Evolutionary conservation across 2,113 vertebrate species (phyloP), one percentile per base, ranked within the genome.

Genomic region (Tursiops truncatus): DNA sequence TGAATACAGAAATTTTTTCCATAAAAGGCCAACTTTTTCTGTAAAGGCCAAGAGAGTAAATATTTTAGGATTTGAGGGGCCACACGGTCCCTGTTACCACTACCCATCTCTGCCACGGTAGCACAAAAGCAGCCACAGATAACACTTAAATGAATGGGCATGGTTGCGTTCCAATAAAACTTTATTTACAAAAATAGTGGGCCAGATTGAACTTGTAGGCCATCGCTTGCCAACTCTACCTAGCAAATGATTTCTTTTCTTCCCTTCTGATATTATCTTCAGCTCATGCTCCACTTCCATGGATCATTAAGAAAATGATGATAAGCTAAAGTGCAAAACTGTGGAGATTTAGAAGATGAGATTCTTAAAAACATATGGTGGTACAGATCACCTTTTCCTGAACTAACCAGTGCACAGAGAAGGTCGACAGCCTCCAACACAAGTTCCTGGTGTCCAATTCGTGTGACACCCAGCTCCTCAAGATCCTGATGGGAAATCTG

Each of bases 401-500:
- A 93, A 99, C 99, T 99, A 85, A 99, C 99, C 99, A 99, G 98
- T 94, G 99, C 99, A 83, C 99, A 99, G 23, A 99, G 99, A 84
- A 99, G 99, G 98, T 99, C 99, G 0, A 99, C 99, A 8, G 99
- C 99, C 98, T 99, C 99, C 96, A 99, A 97, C 95, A 99, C 99
- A 68, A 99, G 99, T 71, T 99, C 99, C 98, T 99, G 99, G 97
- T 99, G 99, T 96, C 99, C 99, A 1, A 99, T 99, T 11, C 99
- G 98, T 6, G 99, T 99, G 92, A 99, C 99, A 2, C 99, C 99
- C 26, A 99, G 98, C 84, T 99, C 99, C 98, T 99, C 99, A 36
- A 99, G 99, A 94, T 99, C 99, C 98, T 99, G 99, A 89, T 99
- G 99, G 2, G 99, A 99, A 98, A 99, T 99, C 98, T 99, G 99